Base-by-base conservation (phyloP, 2,888 invertebrate species). In the Drosophila rellima region DNA sequence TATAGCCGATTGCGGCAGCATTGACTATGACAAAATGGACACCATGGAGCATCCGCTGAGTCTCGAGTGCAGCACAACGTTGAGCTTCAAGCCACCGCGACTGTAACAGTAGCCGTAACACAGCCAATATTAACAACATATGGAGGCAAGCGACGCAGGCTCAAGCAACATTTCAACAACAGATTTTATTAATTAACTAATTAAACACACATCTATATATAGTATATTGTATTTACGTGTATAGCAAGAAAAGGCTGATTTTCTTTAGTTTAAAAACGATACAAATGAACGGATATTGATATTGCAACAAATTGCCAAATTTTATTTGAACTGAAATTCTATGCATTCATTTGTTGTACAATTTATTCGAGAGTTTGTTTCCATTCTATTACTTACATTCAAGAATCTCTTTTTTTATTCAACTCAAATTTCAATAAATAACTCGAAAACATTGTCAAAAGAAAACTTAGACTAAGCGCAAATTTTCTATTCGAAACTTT, bases 171-270 rank as follows among this genome's bases (percentile, higher is more conserved):
- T 64, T 74, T 69, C 61, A 54, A 47, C 64, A 64, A 15, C 17
- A 57, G 52, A 71, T 62, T 56, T 54, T 66, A 67, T 51, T 61
- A 59, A 61, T 56, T 45, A 48, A 59, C 29, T 5, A 48, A 17
- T 20, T 20, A 51, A 17, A 44, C 26, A 37, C 45, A 37, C 45
- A 15, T 33, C 18, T 42, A 51, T 29, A 17, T 31, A 26, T 44
- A 50, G 26, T 17, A 48, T 39, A 57, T 65, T 88, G 63, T 88
- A 83, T 89, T 81, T 78, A 80, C 80, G 75, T 84, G 82, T 74
- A 79, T 82, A 89, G 82, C 84, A 91, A 91, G 86, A 86, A 90
- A 88, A 90, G 80, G 90, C 90, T 90, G 90, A 87, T 87, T 89
- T 88, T 89, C 82, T 89, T 89, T 91, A 89, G 80, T 82, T 87